Conservation (phyloP, 2,888 invertebrate species). For the Atethmia centrago region DNA sequence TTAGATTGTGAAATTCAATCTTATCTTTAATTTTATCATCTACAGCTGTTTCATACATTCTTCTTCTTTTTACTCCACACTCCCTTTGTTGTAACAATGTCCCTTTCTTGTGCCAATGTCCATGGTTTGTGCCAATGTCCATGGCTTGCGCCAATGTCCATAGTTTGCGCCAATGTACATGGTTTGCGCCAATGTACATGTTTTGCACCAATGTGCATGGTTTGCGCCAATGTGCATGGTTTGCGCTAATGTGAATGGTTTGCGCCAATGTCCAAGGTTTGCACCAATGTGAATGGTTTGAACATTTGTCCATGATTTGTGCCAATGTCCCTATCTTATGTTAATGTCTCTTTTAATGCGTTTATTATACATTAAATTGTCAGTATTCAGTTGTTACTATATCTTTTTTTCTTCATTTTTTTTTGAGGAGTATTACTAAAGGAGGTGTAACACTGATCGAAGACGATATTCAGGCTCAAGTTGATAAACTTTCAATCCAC, state of each 20-base stretch:
- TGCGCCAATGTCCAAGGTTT: not conserved
- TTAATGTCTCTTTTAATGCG: not conserved
- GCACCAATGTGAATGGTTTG: not conserved
- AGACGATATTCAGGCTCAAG: not conserved
- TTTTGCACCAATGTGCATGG: not conserved
- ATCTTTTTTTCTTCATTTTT: too few relatives aligned
- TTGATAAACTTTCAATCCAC: not conserved
- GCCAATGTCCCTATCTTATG: too few relatives aligned
- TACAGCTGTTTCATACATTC: not conserved
- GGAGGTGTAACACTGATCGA: not conserved
- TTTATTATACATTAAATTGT: not conserved
- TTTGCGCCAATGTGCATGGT: not conserved
- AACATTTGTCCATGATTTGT: too few relatives aligned
- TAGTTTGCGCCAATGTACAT: not conserved
- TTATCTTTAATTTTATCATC: not conserved
- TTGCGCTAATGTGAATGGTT: not conserved
- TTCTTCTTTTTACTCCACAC: too few relatives aligned
- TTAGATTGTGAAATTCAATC: not conserved
- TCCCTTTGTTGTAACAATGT: not conserved
- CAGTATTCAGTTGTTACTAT: not conserved
- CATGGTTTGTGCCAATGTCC: not conserved
- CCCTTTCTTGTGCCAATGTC: not conserved
- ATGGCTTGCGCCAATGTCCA: not conserved
- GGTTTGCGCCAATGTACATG: not conserved
- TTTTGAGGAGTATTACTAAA: not conserved